phyloP scores from a whole-genome alignment of 2,888 invertebrate species.

The Cryptocheilus praepositus region DNA sequence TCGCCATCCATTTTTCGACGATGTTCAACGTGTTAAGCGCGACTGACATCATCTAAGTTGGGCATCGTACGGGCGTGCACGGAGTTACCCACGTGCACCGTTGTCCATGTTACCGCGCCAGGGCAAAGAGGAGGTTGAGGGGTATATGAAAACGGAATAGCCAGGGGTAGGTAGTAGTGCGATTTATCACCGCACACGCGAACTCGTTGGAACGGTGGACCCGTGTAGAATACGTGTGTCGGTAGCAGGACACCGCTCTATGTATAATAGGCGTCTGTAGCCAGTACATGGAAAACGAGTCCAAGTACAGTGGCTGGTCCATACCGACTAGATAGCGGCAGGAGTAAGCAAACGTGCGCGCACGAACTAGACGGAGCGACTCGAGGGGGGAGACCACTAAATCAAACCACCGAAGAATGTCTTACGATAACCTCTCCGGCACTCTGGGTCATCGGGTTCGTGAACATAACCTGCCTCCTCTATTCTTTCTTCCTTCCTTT shows the following conservation, averaged over 20 bases:
- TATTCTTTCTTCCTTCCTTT: neutral
- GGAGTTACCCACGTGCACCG: too few relatives aligned
- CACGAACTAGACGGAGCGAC: neutral
- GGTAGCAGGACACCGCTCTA: neutral
- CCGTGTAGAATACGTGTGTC: neutral
- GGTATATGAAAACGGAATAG: slow-evolving; percentile 1
- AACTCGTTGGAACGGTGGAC: neutral
- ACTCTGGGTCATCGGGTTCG: slow-evolving; percentile 45
- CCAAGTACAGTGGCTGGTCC: slow-evolving; percentile 11
- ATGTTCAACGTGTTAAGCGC: too few relatives aligned
- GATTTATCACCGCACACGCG: slow-evolving; percentile 3
- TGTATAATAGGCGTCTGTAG: neutral
- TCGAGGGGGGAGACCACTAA: slow-evolving; percentile 35
- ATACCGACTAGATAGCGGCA: slow-evolving; percentile 29
- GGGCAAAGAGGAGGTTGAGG: too few relatives aligned
- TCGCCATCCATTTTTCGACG: too few relatives aligned
- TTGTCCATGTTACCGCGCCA: too few relatives aligned
- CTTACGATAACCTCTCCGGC: slow-evolving; percentile 57
- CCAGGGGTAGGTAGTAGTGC: neutral
- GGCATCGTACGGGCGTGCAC: too few relatives aligned
- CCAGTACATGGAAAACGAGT: slow-evolving; percentile 24
- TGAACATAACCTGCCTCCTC: neutral
- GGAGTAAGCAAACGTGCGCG: neutral
- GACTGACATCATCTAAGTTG: too few relatives aligned
- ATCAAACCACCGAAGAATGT: slow-evolving; percentile 54